Evolutionary conservation across 2,113 vertebrate genomes (phyloP), one percentile per base, ranked within the genome.

Genomic region (Triplophysa siluroides): DNA sequence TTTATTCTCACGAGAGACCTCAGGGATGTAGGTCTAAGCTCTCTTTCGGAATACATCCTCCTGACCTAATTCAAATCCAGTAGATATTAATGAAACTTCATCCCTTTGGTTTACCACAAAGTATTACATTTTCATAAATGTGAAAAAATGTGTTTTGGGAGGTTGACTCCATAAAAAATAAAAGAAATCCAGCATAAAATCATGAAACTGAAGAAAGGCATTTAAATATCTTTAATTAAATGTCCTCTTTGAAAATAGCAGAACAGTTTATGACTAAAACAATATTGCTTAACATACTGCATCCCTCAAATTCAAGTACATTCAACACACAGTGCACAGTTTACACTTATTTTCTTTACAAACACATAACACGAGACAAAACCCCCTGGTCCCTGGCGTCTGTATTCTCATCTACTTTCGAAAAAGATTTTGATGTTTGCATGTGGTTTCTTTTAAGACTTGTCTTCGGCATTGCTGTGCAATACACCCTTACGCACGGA

Each of bases 221-320:
- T 90, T 91, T 90, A 92, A 92, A 92, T 91, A 90, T 82, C 87
- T 93, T 92, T 93, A 91, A 89, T 92, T 87, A 88, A 89, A 91
- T 38, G 16, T 84, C 81, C 70, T 87, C 62, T 80, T 89, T 58
- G 64, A 85, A 90, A 90, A 88, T 62, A 85, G 74, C 82, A 68
- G 71, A 87, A 72, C 83, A 81, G 80, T 67, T 84, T 71, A 73
- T 26, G 41, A 60, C 78, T 62, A 65, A 47, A 79, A 69, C 47
- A 88, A 80, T 54, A 83, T 81, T 78, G 76, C 84, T 76, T 83
- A 68, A 82, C 83, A 81, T 72, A 87, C 87, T 6, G 16, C 38
- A 47, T 24, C 54, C 38, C 58, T 72, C 18, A 10, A 86, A n/a
- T 84, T 72, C 43, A 78, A 81, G 66, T 76, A 29, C 77, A 89